Evolutionary conservation across 2,797 vertebrate genomes (phyloP), one percentile per base, ranked within the genome.

Genomic region (Synanceia verrucosa): DNA sequence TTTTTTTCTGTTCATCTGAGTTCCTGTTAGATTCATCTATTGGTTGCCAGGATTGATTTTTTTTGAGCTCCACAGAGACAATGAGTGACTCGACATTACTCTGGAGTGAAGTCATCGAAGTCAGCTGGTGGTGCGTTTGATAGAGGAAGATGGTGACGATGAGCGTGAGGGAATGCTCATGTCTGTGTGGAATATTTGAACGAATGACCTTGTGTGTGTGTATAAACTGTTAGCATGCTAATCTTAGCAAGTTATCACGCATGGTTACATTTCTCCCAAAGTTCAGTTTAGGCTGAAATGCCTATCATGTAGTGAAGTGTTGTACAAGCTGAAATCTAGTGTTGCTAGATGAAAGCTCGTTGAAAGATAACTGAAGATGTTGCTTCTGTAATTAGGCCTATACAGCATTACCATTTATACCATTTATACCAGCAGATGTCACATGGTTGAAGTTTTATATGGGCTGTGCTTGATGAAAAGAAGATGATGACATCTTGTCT

Each of bases 31-130:
- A 6, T 60, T 81, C 78, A 34, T 73, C 57, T 61, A 39, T 61
- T 51, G 1, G 36, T 58, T 31, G 70, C 39, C 33, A 37, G 21
- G 53, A 81, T 82, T 73, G 72, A 73, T 80, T 84, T 81, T 60
- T 31, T 60, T 41, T 34, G 2, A 1, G 36, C 39, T 66, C 33
- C 18, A 37, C 41, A 18, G 44, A 58, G 43, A 78, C 70, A 57
- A 43, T 50, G 36, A 68, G 21, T 26, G 48, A 65, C 53, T 65
- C 44, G 60, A 61, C 47, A 29, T 36, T 46, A 33, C 50, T 55
- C 36, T 51, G 37, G 58, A 56, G 26, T 34, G 43, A 19, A 24
- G 60, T 70, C 58, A 60, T 59, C 66, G 50, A 46, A 57, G 23
- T 58, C 7, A 31, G 41, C 31, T 9, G 26, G 8, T 28, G 26